These are phyloP conservation scores for Oncorhynchus masou DNA, from an alignment of 2,113 vertebrate genomes.

Conservation along the genomic window DNA sequence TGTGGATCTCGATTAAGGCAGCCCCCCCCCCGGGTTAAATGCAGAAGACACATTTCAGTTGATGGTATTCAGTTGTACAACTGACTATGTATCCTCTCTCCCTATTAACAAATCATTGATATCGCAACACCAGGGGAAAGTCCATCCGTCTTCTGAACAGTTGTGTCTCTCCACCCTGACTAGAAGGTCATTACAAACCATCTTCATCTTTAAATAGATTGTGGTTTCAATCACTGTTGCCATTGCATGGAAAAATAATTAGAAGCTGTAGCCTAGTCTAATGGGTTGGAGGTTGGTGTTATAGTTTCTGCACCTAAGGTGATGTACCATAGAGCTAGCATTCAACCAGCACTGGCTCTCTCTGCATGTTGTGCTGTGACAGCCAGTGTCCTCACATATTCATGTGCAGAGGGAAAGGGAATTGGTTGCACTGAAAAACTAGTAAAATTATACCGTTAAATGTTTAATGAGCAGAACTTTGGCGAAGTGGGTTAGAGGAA, in stretches of 20 bases:
- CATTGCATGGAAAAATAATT: not conserved
- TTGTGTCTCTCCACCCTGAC: not conserved
- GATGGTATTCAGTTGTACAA: no score
- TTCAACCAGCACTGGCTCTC: conserved; percentile 15
- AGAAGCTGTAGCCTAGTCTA: conserved; percentile 45
- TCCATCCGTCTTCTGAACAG: not conserved
- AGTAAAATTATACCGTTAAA: conserved; percentile 59
- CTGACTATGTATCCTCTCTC: no score
- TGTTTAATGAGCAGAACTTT: conserved; percentile 63
- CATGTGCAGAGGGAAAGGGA: conserved; percentile 49
- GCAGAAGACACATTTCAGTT: no score
- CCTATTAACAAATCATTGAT: no score
- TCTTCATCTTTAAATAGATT: not conserved
- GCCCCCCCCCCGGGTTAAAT: no score
- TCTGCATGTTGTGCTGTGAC: conserved; percentile 27
- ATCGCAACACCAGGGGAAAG: not conserved
- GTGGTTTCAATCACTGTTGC: conserved; percentile 1
- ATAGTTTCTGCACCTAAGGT: conserved; percentile 38
- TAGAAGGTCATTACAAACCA: not conserved
- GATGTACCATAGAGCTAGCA: conserved; percentile 47
- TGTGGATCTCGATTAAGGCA: no score
- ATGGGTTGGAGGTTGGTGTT: conserved; percentile 49
- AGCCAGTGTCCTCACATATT: conserved; percentile 56
- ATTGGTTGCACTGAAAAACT: conserved; percentile 48
- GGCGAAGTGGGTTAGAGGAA: not conserved